phyloP scores from a whole-genome alignment of 2,797 vertebrate species.

The Coracias cyanogaster region DNA sequence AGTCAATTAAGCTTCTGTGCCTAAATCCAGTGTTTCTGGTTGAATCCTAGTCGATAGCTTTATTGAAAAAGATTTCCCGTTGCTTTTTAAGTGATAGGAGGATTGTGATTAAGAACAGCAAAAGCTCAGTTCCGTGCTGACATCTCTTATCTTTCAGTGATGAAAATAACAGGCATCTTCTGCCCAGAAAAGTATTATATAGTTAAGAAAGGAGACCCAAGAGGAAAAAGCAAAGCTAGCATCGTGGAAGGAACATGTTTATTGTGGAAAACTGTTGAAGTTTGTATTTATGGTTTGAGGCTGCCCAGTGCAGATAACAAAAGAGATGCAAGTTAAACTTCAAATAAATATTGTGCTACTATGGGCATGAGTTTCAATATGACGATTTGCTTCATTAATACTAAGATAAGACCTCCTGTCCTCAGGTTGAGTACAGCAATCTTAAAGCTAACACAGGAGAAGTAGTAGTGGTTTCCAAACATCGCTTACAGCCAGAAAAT shows the following conservation, averaged over 20 bases:
- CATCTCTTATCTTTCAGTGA: neutral
- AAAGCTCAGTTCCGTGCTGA: neutral
- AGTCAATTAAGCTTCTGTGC: constrained; percentile 37
- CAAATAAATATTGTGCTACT: neutral
- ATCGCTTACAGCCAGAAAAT: neutral
- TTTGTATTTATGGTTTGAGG: neutral
- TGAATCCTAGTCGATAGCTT: neutral
- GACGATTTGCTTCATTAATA: neutral
- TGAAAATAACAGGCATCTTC: neutral
- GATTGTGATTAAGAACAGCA: constrained; percentile 15
- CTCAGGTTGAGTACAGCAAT: neutral
- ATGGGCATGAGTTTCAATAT: neutral
- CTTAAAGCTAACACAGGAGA: neutral
- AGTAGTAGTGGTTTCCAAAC: neutral
- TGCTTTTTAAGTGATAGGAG: constrained; percentile 34
- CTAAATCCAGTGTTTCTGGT: constrained; percentile 16
- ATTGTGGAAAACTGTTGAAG: neutral
- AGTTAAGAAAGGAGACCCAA: neutral
- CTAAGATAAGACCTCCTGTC: neutral
- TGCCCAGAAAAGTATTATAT: neutral
- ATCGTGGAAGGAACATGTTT: neutral
- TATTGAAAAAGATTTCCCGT: constrained; percentile 34
- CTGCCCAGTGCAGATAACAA: neutral
- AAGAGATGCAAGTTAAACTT: neutral
- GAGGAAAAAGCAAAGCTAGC: neutral